Evolutionary conservation across 2,888 invertebrate genomes (phyloP).

Genomic region (Caenorhabditis sp.): DNA sequence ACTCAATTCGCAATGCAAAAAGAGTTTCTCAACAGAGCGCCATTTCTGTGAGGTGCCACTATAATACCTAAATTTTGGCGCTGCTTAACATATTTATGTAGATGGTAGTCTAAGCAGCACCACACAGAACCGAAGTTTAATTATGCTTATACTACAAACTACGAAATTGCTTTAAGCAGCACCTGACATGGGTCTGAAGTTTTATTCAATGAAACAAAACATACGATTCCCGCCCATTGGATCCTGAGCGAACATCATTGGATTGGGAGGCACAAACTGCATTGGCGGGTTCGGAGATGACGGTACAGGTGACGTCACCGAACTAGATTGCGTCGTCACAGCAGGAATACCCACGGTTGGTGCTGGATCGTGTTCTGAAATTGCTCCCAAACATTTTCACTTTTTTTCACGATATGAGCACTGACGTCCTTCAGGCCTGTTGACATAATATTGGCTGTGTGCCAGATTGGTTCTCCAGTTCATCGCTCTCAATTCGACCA

Average conservation of each 20-base stretch:
- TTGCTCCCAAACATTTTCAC: no score
- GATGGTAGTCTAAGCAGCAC: no score
- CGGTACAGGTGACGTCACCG: constrained; percentile 43
- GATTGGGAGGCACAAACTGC: constrained; percentile 50
- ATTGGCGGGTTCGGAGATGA: constrained; percentile 30
- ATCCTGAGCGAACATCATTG: constrained; percentile 57
- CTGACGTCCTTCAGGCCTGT: constrained; percentile 70
- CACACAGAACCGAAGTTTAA: no score
- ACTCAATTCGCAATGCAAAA: no score
- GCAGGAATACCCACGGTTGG: constrained; percentile 44
- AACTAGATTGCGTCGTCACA: constrained; percentile 12
- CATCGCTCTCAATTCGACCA: constrained; percentile 92
- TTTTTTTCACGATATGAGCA: no score
- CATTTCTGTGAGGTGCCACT: no score
- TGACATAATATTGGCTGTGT: constrained; percentile 77
- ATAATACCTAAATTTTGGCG: no score
- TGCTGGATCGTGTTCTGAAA: constrained; percentile 56
- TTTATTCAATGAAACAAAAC: background rate
- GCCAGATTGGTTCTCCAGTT: constrained; percentile 88
- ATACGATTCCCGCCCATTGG: constrained; percentile 35
- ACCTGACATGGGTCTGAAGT: background rate
- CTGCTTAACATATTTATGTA: no score
- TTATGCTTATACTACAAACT: no score
- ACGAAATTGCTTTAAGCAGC: no score
- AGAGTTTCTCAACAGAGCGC: no score